Evolutionary conservation across 92 coral and sea anemone species (phyloP), one percentile per base, ranked within the genome.

Genomic region (Pocillopora meandrina): DNA sequence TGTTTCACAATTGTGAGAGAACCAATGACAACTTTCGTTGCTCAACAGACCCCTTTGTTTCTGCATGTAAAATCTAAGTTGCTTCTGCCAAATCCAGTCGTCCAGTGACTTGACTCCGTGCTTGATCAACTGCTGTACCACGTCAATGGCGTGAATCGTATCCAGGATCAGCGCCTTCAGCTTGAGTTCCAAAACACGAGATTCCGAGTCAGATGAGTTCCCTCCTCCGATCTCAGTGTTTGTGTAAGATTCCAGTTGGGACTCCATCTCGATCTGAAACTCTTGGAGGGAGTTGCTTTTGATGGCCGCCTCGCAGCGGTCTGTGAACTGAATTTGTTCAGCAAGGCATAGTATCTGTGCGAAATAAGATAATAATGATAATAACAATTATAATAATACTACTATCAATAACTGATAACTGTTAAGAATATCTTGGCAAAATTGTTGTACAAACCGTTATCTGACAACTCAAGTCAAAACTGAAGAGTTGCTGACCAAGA

Each of bases 41-140:
- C 8, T 42, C 15, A 62, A 61, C 66, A n/a, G 20, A 75, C 19
- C 56, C 68, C 9, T 61, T 70, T 98, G 87, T 89, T 97, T 97
- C 62, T 91, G 72, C 79, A 92, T 77, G 89, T 97, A 97, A 70
- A 95, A 97, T 69, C 99, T 87, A 2, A 97, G 94, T 78, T 97
- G 99, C 57, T 97, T 97, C 92, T 97, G 99, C 99, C 99, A 97
- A 86, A 91, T 87, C 99, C 99, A 97, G 14, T 91, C 95, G 13
- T 97, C 98, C 36, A 89, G 68, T 61, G 98, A 89, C 87, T 91
- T 95, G 75, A 97, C 90, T 8, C 95, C 92, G 23, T 84, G 79
- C 82, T 88, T 91, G 60, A 97, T 97, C 76, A 97, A 80, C 74
- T 86, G 91, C 63, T 97, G 93, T 15, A 97, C 99, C 26, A 97